Evolutionary conservation across 2,888 invertebrate species (phyloP), one percentile per base, ranked within the genome.

Genomic region (Laothoe populi): DNA sequence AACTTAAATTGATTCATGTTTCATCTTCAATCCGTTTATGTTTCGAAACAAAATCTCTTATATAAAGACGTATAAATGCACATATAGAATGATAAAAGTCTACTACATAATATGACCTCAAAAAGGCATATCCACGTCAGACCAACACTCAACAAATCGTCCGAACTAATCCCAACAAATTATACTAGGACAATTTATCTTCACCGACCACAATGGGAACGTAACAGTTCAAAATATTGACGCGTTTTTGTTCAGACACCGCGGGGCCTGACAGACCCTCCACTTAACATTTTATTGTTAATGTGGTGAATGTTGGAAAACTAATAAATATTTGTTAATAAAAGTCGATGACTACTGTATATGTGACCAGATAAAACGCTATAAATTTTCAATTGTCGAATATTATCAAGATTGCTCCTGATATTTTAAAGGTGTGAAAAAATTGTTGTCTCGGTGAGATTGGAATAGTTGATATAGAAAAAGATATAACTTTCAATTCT

Each of bases 201-300:
- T 85, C 80, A 65, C 82, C 69, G 70, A 75, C 88, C 91, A 92
- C 90, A 92, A 91, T 86, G 77, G 82, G 82, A 81, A 81, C 85
- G 86, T 86, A 82, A 87, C 88, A 91, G 90, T 92, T 84, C 90
- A 88, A 81, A 90, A 88, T 88, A 92, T 92, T 92, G 90, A 92
- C 90, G 87, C 86, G 86, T 90, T 90, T 90, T 90, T 90, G 84
- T 88, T 80, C 77, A 74, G 74, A 73, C 65, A 67, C 71, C 69
- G 71, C 73, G 75, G 87, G 86, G 86, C 84, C 81, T 70, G 66
- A 70, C 66, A 70, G 87, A 90, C 90, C 89, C 86, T 86, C 81
- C 86, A 87, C 86, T 86, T 87, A 85, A 83, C 80, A 75, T 81
- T 77, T 76, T 78, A 88, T 85, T 86, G 86, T 88, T 73, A 74